Base-by-base conservation (phyloP, 2,113 vertebrate genomes). In the Platysternon megacephalum region DNA sequence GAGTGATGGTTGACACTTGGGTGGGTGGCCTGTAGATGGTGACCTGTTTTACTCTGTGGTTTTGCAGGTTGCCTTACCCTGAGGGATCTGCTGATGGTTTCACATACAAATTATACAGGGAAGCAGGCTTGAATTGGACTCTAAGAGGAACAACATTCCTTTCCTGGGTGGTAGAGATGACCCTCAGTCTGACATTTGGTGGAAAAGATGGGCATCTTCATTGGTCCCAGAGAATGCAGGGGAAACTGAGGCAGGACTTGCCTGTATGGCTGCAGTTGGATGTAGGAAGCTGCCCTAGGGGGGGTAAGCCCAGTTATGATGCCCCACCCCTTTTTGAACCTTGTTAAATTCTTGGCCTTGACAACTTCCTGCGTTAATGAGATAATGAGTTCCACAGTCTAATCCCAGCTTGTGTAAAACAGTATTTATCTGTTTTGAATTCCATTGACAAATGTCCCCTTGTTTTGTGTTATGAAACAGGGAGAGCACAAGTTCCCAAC, bases 351-450 rank as follows among this genome's bases (percentile, higher is more conserved):
- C 78, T 82, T 94, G 58, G 46, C 55, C 89, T 87, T 79, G 79
- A 39, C 79, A 91, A 84, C 82, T 91, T 1, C 53, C 93, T 97
- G 79, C 65, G 8, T 19, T 93, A 81, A 24, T 49, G 85, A 32
- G 56, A 61, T 22, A 89, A 93, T 86, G 19, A 9, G 53, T 58
- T 76, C 7, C 0, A 0, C 51, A 3, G 0, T 91, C 89, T 91
- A 84, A 48, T 51, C 81, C 86, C 26, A 14, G 8, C 1, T 48
- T 0, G 0, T 28, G 22, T 56, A 49, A 92, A 88, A 16, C 13
- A 7, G 4, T 3, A 1, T 86, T 81, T 49, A 72, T 80, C 0
- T 0, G 53, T 39, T 8, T 52, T 28, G 39, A 2, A 0, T 61
- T 51, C 74, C 84, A 46, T 16, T 58, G 46, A 80, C 4, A 39